Evolutionary conservation across 2,888 invertebrate species (phyloP).

Genomic region (Erebia ligea): DNA sequence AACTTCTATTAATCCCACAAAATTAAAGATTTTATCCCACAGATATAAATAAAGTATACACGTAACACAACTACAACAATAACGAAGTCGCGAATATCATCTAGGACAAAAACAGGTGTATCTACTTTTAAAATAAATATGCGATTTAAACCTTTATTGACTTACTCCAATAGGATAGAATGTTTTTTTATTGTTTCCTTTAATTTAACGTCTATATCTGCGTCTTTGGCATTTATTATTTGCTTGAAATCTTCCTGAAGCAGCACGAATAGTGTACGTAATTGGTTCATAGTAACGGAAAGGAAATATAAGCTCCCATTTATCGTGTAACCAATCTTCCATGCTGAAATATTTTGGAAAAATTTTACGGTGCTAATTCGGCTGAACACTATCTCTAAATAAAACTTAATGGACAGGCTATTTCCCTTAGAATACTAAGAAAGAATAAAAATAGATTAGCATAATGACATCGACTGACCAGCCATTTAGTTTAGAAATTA

Average conservation of each 20-base stretch:
- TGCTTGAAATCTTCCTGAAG: constrained; percentile 42
- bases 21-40: no score
- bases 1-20: no score
- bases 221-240: constrained; percentile 29
- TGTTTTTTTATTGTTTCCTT: constrained; percentile 37
- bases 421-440: no score
- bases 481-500: no score
- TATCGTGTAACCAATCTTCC: constrained; percentile 32
- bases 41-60: no score
- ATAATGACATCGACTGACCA: no score
- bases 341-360: constrained; percentile 31
- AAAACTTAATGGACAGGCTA: background rate
- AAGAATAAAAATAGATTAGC: no score
- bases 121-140: no score
- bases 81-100: no score
- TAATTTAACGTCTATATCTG: constrained; percentile 27
- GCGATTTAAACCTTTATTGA: background rate
- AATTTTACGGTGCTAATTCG: background rate
- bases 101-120: no score
- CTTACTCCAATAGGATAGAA: constrained; percentile 36
- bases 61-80: no score
- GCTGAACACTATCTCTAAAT: no score
- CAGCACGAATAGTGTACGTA: constrained; percentile 38
- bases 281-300: constrained; percentile 40
- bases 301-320: constrained; percentile 39